Evolutionary conservation across 2,888 invertebrate genomes (phyloP).

Genomic region (Corbicula japonica): DNA sequence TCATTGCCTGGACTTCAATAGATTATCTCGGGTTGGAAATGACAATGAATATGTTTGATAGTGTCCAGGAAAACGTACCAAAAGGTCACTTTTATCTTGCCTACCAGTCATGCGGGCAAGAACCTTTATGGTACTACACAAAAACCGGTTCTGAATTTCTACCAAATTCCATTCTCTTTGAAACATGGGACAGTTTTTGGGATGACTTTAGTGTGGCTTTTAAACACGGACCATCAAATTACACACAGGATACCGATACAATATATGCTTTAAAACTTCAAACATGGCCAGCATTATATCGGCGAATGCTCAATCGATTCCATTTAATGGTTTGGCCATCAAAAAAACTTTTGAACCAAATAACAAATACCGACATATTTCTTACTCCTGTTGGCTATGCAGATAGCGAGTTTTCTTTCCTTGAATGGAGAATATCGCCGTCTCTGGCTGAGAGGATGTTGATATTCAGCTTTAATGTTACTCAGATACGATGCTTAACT

Average conservation of each 20-base stretch:
- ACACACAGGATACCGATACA: not conserved
- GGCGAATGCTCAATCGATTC: not conserved
- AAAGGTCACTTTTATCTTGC: not conserved
- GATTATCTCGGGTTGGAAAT: too few relatives aligned
- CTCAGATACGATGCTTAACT: slow-evolving; percentile 25
- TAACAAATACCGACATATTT: not conserved
- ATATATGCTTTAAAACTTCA: not conserved
- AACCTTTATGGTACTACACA: not conserved
- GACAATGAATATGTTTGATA: not conserved
- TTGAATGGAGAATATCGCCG: slow-evolving; percentile 31
- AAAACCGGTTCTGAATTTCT: not conserved
- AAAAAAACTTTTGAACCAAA: too few relatives aligned
- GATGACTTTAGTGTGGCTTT: too few relatives aligned
- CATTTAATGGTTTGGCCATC: too few relatives aligned
- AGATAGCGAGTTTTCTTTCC: slow-evolving; percentile 1
- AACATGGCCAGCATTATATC: not conserved
- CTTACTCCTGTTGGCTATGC: slow-evolving; percentile 23
- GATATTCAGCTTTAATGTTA: slow-evolving; percentile 22
- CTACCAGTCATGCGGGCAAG: too few relatives aligned
- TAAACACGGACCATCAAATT: not conserved
- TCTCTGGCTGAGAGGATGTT: slow-evolving; percentile 27
- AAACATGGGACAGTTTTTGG: not conserved
- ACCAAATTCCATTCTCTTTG: not conserved
- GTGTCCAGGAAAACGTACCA: not conserved
- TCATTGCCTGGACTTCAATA: not conserved